Evolutionary conservation across 2,797 vertebrate species (phyloP).

Genomic region (Pelochelys cantorii): DNA sequence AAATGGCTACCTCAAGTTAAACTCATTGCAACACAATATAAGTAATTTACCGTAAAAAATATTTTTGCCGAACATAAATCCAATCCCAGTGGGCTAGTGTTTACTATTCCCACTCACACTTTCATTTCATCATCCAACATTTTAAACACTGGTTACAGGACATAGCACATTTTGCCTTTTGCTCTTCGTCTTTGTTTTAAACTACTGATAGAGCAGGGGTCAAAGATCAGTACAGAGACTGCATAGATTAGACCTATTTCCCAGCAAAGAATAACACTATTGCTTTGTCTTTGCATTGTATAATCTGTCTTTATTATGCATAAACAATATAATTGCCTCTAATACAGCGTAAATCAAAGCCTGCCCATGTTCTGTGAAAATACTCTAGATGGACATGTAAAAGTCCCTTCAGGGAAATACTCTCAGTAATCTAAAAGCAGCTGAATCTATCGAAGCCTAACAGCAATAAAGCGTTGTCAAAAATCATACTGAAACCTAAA

Average conservation of each 20-base stretch:
- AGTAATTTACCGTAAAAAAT: neutral
- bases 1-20: neutral
- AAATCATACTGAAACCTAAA: neutral
- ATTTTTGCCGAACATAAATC: neutral
- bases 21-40: neutral
- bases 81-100: neutral
- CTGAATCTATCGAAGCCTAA: neutral
- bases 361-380: neutral
- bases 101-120: neutral
- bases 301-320: neutral
- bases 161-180: neutral
- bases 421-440: neutral
- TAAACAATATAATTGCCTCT: neutral
- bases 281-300: neutral
- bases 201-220: neutral
- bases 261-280: neutral
- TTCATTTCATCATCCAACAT: neutral
- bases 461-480: neutral
- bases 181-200: slow-evolving; percentile 3
- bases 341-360: neutral
- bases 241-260: neutral
- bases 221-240: neutral
- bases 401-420: neutral
- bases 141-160: neutral
- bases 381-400: neutral